Base-by-base conservation (phyloP, 2,113 vertebrate genomes). In the Psittacara wagleri region DNA sequence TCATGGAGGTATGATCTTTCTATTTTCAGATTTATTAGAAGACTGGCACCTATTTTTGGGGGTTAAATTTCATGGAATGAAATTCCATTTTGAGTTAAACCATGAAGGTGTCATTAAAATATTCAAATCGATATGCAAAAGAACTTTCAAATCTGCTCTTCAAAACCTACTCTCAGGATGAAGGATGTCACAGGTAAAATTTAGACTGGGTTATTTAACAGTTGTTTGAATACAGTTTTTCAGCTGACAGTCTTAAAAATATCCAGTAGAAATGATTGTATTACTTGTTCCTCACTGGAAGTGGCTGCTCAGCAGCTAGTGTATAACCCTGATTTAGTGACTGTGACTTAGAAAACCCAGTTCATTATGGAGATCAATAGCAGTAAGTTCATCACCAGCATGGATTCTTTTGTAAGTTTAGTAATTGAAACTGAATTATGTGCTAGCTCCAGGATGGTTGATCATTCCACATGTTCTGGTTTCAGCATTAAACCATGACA, bases 401-500 rank as follows among this genome's bases (percentile, higher is more conserved):
- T 31, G 51, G 63, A 78, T 83, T 83, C 19, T 77, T 91, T 86
- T 75, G 54, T 51, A 78, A 86, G 59, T 17, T 91, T 44, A 27
- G 28, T 83, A 77, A 85, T 68, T 96, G 76, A 92, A 92, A 63
- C 73, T 95, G 83, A 95, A 84, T 83, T 91, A 72, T 52, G 25
- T 66, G 31, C 29, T 63, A 35, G n/a, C 19, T 87, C 28, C 31
- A 68, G 31, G 18, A 49, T 1, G 10, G n/a, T 14, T 77, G 78
- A 54, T 91, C 41, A 75, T 64, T 49, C 19, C 33, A 35, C 33
- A 59, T 35, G 22, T 35, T 59, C 57, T 59, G 33, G 14, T 35
- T 35, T 59, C n/a, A 35, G 57, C 57, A 59, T 24, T 59, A 59
- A 35, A 35, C 22, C 57, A 59, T 59, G 33, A 59, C 57, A 59